phyloP scores from a whole-genome alignment of 2,888 invertebrate species.

The Eupithecia dodoneata region DNA sequence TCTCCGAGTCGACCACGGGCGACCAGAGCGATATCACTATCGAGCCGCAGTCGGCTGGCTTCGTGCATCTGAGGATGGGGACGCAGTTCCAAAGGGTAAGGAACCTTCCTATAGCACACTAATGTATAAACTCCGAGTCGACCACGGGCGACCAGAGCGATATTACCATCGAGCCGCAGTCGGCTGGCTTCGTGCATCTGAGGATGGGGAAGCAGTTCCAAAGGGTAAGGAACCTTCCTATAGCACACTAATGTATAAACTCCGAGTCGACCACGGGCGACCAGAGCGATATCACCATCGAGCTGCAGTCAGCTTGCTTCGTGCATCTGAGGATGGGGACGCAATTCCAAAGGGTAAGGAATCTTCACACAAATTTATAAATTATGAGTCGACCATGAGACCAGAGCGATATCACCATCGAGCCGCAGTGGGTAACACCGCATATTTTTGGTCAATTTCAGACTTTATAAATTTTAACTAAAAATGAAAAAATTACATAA shows the following conservation, averaged over 20 bases:
- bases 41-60: constrained; percentile 71
- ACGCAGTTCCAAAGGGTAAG: constrained; percentile 58
- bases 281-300: constrained; percentile 67
- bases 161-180: constrained; percentile 65
- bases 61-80: constrained; percentile 72
- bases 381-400: constrained; percentile 48
- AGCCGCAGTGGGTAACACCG: constrained; percentile 50
- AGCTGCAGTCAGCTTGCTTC: constrained; percentile 71
- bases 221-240: constrained; percentile 41
- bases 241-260: background rate
- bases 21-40: constrained; percentile 67
- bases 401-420: constrained; percentile 67
- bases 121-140: constrained; percentile 37
- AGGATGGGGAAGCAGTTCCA: constrained; percentile 67
- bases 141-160: constrained; percentile 59
- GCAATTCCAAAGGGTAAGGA: constrained; percentile 58
- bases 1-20: constrained; percentile 50
- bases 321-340: constrained; percentile 71
- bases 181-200: constrained; percentile 76
- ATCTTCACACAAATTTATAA: background rate
- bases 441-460: no score
- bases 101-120: background rate
- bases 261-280: constrained; percentile 48
- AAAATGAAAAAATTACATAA: no score
- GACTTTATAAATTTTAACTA: no score